Evolutionary conservation across 2,888 invertebrate genomes (phyloP), one percentile per base, ranked within the genome.

Genomic region (Ariolimax columbianus): DNA sequence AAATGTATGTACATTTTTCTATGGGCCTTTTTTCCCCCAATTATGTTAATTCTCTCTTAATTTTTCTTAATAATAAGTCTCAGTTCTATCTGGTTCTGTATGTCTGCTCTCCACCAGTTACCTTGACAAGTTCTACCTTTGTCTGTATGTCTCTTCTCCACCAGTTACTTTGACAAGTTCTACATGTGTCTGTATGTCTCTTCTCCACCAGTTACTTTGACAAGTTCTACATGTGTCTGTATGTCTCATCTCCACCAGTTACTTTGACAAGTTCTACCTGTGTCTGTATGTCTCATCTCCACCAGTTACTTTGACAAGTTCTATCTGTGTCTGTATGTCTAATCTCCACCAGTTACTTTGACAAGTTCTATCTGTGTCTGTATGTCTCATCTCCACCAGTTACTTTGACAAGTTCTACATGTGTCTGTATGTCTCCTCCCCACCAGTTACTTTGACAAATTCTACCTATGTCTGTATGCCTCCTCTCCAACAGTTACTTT

Each of bases 361-460:
- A n/a, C 11, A 7, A 23, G 23, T 63, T n/a, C 26, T n/a, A n/a
- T 23, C 26, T 63, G 4, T 63, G 17, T 11, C 59, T 63, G n/a
- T n/a, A n/a, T n/a, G 0, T n/a, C 26, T 19, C 23, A 55, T 55
- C 59, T 63, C 23, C n/a, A 63, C n/a, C n/a, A n/a, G 59, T 11
- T 63, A 63, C n/a, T 63, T 63, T 63, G 59, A n/a, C 11, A 7
- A 4, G n/a, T 63, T 63, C 59, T 23, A n/a, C n/a, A 63, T 63
- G 59, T 55, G 9, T 30, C 9, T 38, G 38, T 73, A 33, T 38
- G 14, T 47, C 47, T 19, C 55, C 33, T 19, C 51, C 23, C 36
- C 79, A 80, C 1, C 82, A 90, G 90, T 26, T 88, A 90, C 85
- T 77, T 55, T 47, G 51, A 89, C 85, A 83, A 85, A 77, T 90